Base-by-base conservation (phyloP, 2,797 vertebrate species). In the Peromyscus eremicus region DNA sequence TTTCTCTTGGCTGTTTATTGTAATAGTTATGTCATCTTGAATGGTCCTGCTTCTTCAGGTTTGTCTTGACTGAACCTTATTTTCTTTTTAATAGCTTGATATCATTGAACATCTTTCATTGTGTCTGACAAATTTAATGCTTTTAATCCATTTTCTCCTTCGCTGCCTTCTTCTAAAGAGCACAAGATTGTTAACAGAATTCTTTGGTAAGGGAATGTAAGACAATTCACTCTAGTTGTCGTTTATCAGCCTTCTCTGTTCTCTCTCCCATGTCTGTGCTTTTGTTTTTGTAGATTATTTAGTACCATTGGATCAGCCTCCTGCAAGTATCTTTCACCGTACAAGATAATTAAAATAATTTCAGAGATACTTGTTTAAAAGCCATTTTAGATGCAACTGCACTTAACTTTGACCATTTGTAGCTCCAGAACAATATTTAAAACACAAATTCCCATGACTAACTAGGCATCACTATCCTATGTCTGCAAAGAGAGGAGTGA, bases 51-150 rank as follows among this genome's bases (percentile, higher is more conserved):
- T 46, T 93, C 46, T 62, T 71, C 49, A 82, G 14, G 68, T 81
- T 37, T 87, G 8, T 23, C 70, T 55, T 90, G 60, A 6, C 34
- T 86, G 75, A 93, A 70, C 19, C 87, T 94, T 91, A 64, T 82
- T 96, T 97, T 83, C 77, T 92, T 96, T 94, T 93, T 49, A 91
- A 91, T 83, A 96, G 27, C 37, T 89, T 85, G 60, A 11, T 97
- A 40, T 37, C 46, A 82, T 71, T 86, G 40, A 81, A 76, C 40
- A 81, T 83, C 21, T 89, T 94, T 92, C 70, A 89, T 40, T 96
- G 43, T 82, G 4, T 95, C 19, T 90, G 88, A 71, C 43, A 91
- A 95, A 89, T 95, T 84, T 85, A 94, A 79, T 96, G n/a, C 43
- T 77, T 93, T 95, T 95, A 84, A 82, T 81, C 37, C 16, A 64